A percentile compares a stretch with the other conserved stretches of the same genome.
phyloP scores from a whole-genome alignment of 2,797 vertebrate genomes.

The Anableps anableps region DNA sequence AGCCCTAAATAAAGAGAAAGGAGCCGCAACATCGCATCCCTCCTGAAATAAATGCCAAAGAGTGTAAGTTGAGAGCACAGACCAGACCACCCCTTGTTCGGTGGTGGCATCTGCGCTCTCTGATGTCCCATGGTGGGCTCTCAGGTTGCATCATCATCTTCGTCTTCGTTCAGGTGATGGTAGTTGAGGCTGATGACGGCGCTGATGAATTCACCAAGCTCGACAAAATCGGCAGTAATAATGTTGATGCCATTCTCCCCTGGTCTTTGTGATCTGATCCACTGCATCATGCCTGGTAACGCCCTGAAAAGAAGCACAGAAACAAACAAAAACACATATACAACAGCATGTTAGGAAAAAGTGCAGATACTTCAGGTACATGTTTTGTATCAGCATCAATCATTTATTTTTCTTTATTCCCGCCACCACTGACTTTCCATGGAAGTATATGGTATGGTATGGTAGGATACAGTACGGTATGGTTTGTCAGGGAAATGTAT shows the following conservation, averaged over 20 bases:
- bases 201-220: slow-evolving; percentile 98
- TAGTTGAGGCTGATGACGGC: slow-evolving; percentile 98
- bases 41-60: slow-evolving; percentile 75
- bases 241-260: slow-evolving; percentile 97
- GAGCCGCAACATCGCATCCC: slow-evolving; percentile 58
- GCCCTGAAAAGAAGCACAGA: slow-evolving; percentile 80
- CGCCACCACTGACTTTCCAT: too few species aligned
- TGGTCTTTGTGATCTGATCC: slow-evolving; percentile 92
- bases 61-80: slow-evolving; percentile 75
- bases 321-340: slow-evolving; percentile 10
- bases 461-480: background rate
- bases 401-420: background rate
- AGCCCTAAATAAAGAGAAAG: slow-evolving; percentile 78
- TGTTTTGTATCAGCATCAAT: background rate
- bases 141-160: slow-evolving; percentile 93
- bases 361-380: background rate
- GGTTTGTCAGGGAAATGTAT: slow-evolving; percentile 13
- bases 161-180: slow-evolving; percentile 90
- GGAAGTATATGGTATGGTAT: background rate
- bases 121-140: slow-evolving; percentile 46
- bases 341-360: background rate
- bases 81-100: slow-evolving; percentile 46
- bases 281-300: slow-evolving; percentile 97
- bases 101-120: slow-evolving; percentile 49
- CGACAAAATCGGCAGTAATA: slow-evolving; percentile 97